Evolutionary conservation across 1,140 invertebrate species (phyloP).

Genomic region (Leptestheria dahalacensis): DNA sequence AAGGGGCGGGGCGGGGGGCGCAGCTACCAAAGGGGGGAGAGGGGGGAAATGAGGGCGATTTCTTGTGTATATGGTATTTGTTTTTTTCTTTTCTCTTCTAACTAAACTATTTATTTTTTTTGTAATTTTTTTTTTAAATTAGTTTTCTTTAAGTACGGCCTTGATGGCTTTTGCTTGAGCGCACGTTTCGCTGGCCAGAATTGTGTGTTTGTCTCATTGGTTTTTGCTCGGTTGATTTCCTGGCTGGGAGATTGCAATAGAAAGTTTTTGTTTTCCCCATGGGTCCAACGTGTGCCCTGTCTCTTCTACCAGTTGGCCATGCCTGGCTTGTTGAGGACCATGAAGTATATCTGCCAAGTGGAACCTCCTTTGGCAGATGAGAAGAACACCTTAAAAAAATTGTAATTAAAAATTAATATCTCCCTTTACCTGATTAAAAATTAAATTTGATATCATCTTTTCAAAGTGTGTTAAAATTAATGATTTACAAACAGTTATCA

Average conservation of each 20-base stretch:
- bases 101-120: no score
- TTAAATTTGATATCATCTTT: neutral
- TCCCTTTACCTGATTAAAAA: neutral
- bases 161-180: neutral
- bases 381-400: slow-evolving; percentile 72
- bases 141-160: neutral
- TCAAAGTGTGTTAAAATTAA: no score
- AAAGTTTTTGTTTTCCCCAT: neutral
- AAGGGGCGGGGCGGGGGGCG: no score
- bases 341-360: slow-evolving; percentile 99
- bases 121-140: neutral
- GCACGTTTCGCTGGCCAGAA: neutral
- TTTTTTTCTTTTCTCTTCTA: neutral
- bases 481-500: no score
- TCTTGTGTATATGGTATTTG: neutral
- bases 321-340: slow-evolving; percentile 98
- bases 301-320: slow-evolving; percentile 94
- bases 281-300: no score
- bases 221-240: neutral
- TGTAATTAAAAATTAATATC: neutral
- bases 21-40: neutral
- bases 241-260: neutral
- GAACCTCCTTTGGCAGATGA: slow-evolving; percentile 97
- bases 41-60: neutral
- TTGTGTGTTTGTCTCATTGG: neutral